Evolutionary conservation across 1,140 invertebrate genomes (phyloP).

Genomic region (Dinothrombium tinctorium): DNA sequence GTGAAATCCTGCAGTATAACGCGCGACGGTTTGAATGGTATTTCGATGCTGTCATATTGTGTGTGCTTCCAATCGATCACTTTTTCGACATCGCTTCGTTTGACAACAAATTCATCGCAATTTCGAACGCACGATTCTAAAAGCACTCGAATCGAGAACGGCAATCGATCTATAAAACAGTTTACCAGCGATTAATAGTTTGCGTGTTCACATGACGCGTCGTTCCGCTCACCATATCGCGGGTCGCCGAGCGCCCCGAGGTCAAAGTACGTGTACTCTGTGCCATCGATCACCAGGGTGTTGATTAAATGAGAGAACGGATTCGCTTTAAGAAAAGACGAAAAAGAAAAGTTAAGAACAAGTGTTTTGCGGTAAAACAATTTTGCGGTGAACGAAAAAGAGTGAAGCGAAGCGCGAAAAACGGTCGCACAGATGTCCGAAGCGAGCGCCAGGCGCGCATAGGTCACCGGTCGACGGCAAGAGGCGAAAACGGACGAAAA

Average conservation of each 20-base stretch:
- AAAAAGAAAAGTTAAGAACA: no score
- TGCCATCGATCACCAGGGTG: constrained; percentile 34
- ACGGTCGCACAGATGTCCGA: no score
- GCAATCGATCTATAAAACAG: constrained; percentile 28
- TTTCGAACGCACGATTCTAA: constrained; percentile 84
- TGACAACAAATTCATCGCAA: constrained; percentile 78
- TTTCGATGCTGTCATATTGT: constrained; percentile 53
- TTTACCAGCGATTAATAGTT: background rate
- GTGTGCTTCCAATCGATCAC: constrained; percentile 71
- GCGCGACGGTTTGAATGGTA: constrained; percentile 80
- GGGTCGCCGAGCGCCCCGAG: constrained; percentile 32
- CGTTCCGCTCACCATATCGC: constrained; percentile 50
- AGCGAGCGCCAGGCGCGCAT: no score
- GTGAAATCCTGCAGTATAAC: constrained; percentile 53
- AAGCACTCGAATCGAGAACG: constrained; percentile 74
- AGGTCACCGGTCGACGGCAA: no score
- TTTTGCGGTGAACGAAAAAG: no score
- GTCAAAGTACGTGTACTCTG: constrained; percentile 48
- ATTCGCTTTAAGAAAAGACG: constrained; percentile 25
- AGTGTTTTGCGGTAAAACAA: no score
- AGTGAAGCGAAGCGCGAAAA: no score
- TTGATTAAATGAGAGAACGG: constrained; percentile 43
- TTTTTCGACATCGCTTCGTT: constrained; percentile 59
- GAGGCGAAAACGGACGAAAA: no score
- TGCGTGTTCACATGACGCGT: background rate